phyloP scores from a whole-genome alignment of 2,888 invertebrate species.

The Hypsopygia costalis region DNA sequence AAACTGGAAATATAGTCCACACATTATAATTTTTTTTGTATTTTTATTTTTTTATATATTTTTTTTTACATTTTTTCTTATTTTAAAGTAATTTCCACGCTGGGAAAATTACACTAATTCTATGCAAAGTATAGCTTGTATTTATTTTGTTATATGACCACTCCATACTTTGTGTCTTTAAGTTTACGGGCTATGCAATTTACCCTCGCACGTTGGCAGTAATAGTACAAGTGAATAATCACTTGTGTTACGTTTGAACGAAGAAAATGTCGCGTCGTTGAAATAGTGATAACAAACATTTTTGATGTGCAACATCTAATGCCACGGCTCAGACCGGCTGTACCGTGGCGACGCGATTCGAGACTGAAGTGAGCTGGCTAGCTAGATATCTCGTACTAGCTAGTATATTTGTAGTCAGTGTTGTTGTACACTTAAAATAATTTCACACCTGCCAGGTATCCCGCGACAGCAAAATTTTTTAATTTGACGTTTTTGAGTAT shows the following conservation, averaged over 20 bases:
- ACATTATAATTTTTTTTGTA: conserved; percentile 61
- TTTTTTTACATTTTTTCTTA: conserved; percentile 47
- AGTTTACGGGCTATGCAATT: conserved; percentile 78
- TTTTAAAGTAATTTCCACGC: conserved; percentile 80
- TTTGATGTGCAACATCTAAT: no score
- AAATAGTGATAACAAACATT: no score
- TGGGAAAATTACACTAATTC: conserved; percentile 94
- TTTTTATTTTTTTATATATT: conserved; percentile 43
- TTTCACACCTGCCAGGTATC: no score
- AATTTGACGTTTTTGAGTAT: no score
- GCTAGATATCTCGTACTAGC: no score
- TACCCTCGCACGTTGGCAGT: conserved; percentile 78
- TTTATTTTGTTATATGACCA: conserved; percentile 69
- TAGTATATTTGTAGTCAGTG: no score
- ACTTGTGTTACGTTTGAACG: conserved; percentile 33
- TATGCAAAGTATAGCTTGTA: conserved; percentile 96
- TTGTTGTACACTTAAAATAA: no score
- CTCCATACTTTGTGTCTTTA: conserved; percentile 78
- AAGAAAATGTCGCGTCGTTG: conserved; percentile 13
- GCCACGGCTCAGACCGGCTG: no score
- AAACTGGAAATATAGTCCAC: conserved; percentile 79
- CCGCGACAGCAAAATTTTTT: no score
- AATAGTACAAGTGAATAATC: conserved; percentile 59
- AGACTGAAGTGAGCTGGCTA: no score
- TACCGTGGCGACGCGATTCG: no score